These are phyloP conservation scores for Ispidina lecontei DNA, from an alignment of 2,797 vertebrate genomes.

Conservation along the genomic window DNA sequence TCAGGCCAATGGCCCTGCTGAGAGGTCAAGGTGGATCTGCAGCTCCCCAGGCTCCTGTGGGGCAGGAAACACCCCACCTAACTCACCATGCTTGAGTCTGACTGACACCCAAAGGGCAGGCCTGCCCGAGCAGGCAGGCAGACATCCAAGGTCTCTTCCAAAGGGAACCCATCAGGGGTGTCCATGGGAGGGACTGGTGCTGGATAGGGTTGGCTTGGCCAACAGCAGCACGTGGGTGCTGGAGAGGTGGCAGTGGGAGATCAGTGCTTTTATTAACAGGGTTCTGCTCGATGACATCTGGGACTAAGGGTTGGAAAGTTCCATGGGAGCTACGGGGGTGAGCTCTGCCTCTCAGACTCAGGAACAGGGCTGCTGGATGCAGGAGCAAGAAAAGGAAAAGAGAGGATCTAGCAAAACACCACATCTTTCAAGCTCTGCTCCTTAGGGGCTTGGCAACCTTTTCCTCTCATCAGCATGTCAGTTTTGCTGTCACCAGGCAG, in stretches of 20 bases:
- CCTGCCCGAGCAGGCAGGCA: background rate
- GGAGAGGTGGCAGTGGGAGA: background rate
- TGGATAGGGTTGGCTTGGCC: background rate
- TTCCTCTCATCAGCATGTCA: background rate
- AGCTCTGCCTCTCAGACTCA: background rate
- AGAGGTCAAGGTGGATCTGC: background rate
- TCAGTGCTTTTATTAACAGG: background rate
- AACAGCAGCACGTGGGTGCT: rapidly evolving
- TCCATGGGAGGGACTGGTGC: background rate
- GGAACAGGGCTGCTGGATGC: background rate
- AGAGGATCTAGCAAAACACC: background rate
- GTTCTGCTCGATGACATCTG: background rate
- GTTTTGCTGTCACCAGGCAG: background rate
- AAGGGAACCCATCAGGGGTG: background rate
- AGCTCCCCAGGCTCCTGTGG: background rate
- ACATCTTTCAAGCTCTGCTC: background rate
- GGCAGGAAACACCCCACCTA: background rate
- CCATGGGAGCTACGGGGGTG: background rate
- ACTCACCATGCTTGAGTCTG: rapidly evolving
- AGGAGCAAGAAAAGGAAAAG: background rate
- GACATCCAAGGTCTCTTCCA: background rate
- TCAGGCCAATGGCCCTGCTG: background rate
- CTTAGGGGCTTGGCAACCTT: background rate
- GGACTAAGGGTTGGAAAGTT: background rate
- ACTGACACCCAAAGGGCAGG: background rate